Percentiles rank a stretch among this genome's conserved stretches.
Evolutionary conservation across 2,113 vertebrate genomes (phyloP).

Genomic region (Buteo buteo): DNA sequence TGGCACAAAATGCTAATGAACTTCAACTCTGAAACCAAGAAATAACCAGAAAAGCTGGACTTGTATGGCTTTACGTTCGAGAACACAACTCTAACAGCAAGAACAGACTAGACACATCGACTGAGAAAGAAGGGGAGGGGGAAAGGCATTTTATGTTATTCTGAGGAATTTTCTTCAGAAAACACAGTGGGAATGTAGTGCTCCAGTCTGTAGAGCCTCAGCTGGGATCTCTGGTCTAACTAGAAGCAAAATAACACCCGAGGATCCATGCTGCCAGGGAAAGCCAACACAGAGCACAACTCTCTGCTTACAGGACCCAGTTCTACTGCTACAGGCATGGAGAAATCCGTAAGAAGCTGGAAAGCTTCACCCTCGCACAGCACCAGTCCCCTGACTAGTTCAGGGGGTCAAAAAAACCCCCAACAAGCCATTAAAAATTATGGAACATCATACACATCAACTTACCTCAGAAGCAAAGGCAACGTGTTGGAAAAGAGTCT

Average conservation of each 20-base stretch:
- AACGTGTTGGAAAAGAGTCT: rapidly evolving
- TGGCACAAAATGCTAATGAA: background rate
- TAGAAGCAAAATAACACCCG: background rate
- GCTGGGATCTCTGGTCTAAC: no score
- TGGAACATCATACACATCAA: rapidly evolving
- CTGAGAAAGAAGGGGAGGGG: background rate
- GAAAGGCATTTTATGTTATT: background rate
- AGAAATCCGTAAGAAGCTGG: rapidly evolving
- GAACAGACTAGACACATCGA: rapidly evolving
- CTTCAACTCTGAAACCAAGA: background rate
- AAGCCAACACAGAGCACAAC: no score
- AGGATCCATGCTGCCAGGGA: no score
- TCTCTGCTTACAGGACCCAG: rapidly evolving
- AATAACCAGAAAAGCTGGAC: no score
- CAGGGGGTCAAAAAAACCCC: background rate
- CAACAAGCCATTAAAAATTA: background rate
- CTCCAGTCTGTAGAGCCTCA: background rate
- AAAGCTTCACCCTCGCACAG: background rate
- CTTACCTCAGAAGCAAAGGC: background rate
- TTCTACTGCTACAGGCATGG: rapidly evolving
- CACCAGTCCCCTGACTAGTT: background rate
- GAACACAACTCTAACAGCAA: background rate
- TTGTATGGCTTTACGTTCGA: background rate
- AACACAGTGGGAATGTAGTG: rapidly evolving
- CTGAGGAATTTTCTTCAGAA: background rate